Conservation (phyloP, 2,888 invertebrate species). For the Lycocerus yunnanus region DNA sequence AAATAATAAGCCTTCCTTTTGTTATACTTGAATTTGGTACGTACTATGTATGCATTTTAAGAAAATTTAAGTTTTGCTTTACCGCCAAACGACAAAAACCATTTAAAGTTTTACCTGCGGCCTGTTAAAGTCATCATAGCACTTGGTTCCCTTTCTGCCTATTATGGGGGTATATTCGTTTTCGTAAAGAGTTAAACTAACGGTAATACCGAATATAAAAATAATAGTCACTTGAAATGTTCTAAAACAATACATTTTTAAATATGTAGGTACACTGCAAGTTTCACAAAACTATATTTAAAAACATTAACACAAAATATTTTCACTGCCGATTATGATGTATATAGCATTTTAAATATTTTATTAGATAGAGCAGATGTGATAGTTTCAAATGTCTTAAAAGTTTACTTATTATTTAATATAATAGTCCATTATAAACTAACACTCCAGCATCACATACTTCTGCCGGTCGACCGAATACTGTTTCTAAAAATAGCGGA, state of each 20-base stretch:
- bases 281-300: no score
- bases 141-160: slow-evolving; percentile 52
- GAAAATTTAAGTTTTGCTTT: no score
- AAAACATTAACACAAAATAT: background rate
- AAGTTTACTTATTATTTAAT: background rate
- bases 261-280: background rate
- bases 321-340: background rate
- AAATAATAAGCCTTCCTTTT: no score
- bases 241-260: slow-evolving; percentile 17
- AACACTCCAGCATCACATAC: slow-evolving; percentile 1
- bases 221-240: slow-evolving; percentile 12
- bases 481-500: slow-evolving; percentile 33
- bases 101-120: slow-evolving; percentile 57
- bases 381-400: slow-evolving; percentile 14
- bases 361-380: background rate
- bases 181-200: slow-evolving; percentile 21
- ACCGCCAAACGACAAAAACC: no score
- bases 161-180: slow-evolving; percentile 48
- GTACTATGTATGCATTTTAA: no score
- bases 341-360: no score
- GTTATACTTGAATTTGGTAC: no score
- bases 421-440: background rate
- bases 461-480: slow-evolving; percentile 27
- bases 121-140: slow-evolving; percentile 61
- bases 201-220: background rate